Evolutionary conservation across 37 sponge, comb jelly and placozoan genomes (phyloP), one percentile per base, ranked within the genome.

Genomic region (Sycon ciliatum): DNA sequence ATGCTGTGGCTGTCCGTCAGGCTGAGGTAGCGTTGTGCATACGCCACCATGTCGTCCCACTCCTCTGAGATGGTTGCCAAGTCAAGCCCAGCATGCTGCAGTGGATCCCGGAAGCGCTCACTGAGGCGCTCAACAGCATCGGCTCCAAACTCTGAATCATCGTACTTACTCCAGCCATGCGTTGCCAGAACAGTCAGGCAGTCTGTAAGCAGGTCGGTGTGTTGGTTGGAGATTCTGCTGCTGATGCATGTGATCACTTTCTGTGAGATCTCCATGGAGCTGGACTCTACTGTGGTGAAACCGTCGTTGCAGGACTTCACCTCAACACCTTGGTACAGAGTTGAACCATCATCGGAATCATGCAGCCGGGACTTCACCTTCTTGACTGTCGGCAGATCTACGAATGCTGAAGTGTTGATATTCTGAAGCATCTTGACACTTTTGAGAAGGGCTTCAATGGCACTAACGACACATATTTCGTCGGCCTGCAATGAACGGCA

Each of bases 371-470:
- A 42, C 49, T 18, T 9, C 9, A 42, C 49, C 49, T 18, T 42
- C 13, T 42, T 42, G 49, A 42, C 49, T 18, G 49, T 42, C 13
- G 49, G 49, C 9, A 42, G 49, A 42, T 42, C 13, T 18, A 18
- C 13, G 49, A 42, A 42, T 9, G 9, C 49, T 13, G 13, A 9
- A 42, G 49, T 18, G 60, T 60, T 81, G 4, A 85, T 5, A 36
- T 79, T 69, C 7, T 78, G 68, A 30, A 87, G 20, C 11, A 62
- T 2, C 39, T 66, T 75, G 33, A 11, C 67, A 38, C 80, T 72
- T 64, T 65, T 82, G 20, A 87, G n/a, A 57, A 86, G 34, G 30
- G 83, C 67, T 40, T 87, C 74, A 77, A 83, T 77, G 37, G 84
- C 69, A 34, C 75, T 54, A 30, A 87, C 81, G 34, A 57, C 34